These are phyloP conservation scores for Drosophila bocqueti DNA, from an alignment of 1,140 invertebrate genomes.

Conservation along the genomic window DNA sequence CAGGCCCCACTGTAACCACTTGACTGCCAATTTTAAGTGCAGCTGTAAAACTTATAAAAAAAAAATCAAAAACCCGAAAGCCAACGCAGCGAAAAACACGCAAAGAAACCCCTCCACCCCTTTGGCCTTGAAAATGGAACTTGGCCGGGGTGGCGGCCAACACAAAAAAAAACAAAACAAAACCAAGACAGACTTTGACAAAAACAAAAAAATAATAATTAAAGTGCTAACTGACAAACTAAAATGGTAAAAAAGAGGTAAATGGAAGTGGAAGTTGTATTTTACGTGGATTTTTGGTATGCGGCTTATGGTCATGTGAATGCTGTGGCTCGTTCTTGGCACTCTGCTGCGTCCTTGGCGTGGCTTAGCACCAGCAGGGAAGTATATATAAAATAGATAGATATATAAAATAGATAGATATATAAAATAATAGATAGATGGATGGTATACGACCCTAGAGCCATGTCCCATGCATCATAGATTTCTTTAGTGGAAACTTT, in stretches of 20 bases:
- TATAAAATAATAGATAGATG: background rate
- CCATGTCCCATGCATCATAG: too few relatives aligned
- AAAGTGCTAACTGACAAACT: constrained; percentile 36
- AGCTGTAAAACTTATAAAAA: constrained; percentile 17
- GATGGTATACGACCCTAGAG: background rate
- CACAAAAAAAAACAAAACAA: background rate
- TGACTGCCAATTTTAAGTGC: constrained; percentile 19
- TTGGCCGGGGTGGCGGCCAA: constrained; percentile 10
- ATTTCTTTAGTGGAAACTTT: background rate
- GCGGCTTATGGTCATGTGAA: constrained; percentile 26
- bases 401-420: background rate
- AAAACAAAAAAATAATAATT: constrained; percentile 1
- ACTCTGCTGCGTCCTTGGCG: constrained; percentile 6
- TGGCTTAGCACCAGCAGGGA: background rate
- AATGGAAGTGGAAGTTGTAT: constrained; percentile 1
- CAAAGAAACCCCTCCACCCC: constrained; percentile 9
- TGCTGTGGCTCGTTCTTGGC: constrained; percentile 10
- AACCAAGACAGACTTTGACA: constrained; percentile 10
- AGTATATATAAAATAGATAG: background rate
- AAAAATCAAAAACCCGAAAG: constrained; percentile 10
- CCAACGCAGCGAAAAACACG: constrained; percentile 29
- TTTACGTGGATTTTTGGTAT: constrained; percentile 3
- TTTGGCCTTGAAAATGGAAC: constrained; percentile 38
- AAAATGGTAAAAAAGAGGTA: constrained; percentile 19
- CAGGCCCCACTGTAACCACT: background rate